Base-by-base conservation (phyloP, 2,888 invertebrate species). In the Erebia epiphron region DNA sequence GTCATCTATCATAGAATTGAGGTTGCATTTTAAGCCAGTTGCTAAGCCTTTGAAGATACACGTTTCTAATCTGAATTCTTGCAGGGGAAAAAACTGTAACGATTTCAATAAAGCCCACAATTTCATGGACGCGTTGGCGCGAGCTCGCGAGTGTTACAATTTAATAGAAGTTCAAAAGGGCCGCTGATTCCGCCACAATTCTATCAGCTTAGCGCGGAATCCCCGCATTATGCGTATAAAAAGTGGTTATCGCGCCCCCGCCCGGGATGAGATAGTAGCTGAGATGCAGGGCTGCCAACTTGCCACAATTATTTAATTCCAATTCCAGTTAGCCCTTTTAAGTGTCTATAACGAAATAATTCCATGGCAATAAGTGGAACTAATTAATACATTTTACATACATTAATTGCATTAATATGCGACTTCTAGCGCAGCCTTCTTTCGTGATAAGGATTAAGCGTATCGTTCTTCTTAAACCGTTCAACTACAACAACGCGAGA, bases 121-220 rank as follows among this genome's bases (percentile, higher is more conserved):
- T 92, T 92, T 92, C 88, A 90, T 89, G 86, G 86, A 82, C 85
- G 89, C 88, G 90, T 88, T 90, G 90, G 91, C 87, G 89, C 88
- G 90, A 87, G 87, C 85, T 86, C 90, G 88, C 86, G 87, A 88
- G 86, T 90, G 91, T 87, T 91, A 90, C 91, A 89, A 92, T 92
- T 91, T 92, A 92, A 92, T 92, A 92, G 90, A 91, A 92, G 86
- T 91, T 92, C 91, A 92, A 92, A 92, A 89, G 92, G 91, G 88
- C 88, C 89, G 89, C 87, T 90, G 91, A 91, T 91, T 89, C 90
- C 86, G 82, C 89, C 91, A 90, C 92, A 92, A 92, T 92, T 92
- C 92, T 90, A 92, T 92, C 92, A 92, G 92, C 92, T 92, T 92
- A 92, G 90, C 88, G 85, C 84, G 87, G 86, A 89, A 91, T 90